Conservation (phyloP, 2,797 vertebrate species). For the Phoebastria nigripes region DNA sequence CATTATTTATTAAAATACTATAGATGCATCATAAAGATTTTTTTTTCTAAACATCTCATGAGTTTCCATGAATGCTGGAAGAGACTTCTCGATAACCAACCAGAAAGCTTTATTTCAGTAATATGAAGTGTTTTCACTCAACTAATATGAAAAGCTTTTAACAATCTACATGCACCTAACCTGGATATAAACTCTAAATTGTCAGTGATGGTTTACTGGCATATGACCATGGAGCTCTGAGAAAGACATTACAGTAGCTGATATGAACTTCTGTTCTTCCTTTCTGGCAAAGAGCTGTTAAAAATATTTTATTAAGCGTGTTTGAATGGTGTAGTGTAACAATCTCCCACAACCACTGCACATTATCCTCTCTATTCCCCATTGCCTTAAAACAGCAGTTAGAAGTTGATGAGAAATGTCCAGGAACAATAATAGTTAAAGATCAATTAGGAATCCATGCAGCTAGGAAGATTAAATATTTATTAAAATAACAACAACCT, state of each 20-base stretch:
- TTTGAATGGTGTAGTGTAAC: conserved; percentile 8
- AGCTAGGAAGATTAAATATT: conserved; percentile 76
- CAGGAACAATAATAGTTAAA: conserved; percentile 73
- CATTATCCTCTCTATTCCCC: conserved; percentile 25
- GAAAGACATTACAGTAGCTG: neutral
- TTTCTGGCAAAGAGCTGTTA: neutral
- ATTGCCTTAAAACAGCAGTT: conserved; percentile 66
- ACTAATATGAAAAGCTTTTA: neutral
- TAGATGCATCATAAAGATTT: neutral
- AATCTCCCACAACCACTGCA: conserved; percentile 18
- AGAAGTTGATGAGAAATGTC: conserved; percentile 66
- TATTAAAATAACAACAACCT: conserved; percentile 77
- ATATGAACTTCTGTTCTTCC: neutral
- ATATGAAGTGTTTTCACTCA: neutral
- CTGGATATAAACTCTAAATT: neutral
- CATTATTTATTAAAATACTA: neutral
- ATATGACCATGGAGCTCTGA: neutral
- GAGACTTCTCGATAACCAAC: neutral
- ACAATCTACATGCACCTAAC: neutral
- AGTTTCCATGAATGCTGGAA: neutral
- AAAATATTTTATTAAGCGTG: neutral
- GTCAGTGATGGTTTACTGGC: neutral
- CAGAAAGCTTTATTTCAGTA: neutral
- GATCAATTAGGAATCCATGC: conserved; percentile 74
- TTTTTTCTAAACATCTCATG: neutral